A percentile compares a stretch with the other conserved stretches of the same genome.
Evolutionary conservation across 2,113 vertebrate genomes (phyloP).

Genomic region (Hiodon alosoides): DNA sequence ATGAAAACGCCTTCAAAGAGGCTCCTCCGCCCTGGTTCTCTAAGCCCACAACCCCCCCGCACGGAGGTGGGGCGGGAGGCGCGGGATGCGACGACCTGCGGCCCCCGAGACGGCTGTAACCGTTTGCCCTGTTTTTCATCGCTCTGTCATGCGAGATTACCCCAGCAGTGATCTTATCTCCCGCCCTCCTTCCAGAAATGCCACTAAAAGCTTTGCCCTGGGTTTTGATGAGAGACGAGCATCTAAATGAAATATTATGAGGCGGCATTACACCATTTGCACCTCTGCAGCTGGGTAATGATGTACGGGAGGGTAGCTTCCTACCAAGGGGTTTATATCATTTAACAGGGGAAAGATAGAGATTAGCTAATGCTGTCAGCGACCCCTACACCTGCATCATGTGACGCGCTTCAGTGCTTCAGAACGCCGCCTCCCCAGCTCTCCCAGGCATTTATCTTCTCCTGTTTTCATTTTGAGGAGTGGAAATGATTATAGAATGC

Average conservation of each 20-base stretch:
- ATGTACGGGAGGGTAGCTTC: constrained; percentile 30
- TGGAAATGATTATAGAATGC: no score
- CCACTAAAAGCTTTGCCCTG: constrained; percentile 51
- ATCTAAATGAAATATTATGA: constrained; percentile 56
- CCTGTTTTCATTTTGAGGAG: no score
- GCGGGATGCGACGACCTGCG: constrained; percentile 13
- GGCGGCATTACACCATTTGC: constrained; percentile 41
- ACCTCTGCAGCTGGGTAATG: constrained; percentile 22
- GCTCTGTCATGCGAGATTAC: constrained; percentile 56
- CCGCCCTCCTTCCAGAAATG: constrained; percentile 45
- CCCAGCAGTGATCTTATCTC: constrained; percentile 54
- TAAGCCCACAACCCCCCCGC: not conserved
- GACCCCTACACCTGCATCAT: not conserved
- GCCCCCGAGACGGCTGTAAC: not conserved
- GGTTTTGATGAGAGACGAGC: constrained; percentile 52
- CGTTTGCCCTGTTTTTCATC: constrained; percentile 50
- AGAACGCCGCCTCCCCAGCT: no score
- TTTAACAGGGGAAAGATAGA: constrained; percentile 17
- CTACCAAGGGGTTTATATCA: constrained; percentile 21
- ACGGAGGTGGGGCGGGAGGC: constrained; percentile 10
- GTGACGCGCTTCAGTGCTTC: not conserved
- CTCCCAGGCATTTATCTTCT: no score
- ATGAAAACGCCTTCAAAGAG: not conserved
- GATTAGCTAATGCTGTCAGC: constrained; percentile 15
- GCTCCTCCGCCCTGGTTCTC: not conserved